A percentile compares a stretch with the other conserved stretches of the same genome.
Evolutionary conservation across 2,888 invertebrate species (phyloP).

Genomic region (Caenorhabditis angaria): DNA sequence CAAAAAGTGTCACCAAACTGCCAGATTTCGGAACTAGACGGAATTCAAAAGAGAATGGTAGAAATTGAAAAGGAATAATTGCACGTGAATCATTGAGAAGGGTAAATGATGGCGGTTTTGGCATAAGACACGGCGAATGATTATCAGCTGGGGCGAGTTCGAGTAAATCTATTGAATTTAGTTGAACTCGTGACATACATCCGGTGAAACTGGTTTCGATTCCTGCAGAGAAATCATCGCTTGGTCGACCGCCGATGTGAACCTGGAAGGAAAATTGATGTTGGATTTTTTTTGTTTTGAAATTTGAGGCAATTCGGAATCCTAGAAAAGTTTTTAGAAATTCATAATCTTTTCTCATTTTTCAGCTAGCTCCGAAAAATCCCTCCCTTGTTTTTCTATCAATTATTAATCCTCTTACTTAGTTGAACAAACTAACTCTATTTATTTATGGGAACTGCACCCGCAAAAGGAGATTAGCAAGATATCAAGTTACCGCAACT

Average conservation of each 20-base stretch:
- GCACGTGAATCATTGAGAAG: slow-evolving; percentile 52
- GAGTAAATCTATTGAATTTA: slow-evolving; percentile 66
- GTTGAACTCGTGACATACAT: slow-evolving; percentile 62
- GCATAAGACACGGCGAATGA: slow-evolving; percentile 41
- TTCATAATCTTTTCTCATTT: no score
- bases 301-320: no score
- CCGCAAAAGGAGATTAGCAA: neutral
- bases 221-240: slow-evolving; percentile 63
- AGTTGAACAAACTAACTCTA: neutral
- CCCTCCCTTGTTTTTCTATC: neutral
- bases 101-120: slow-evolving; percentile 60
- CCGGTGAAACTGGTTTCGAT: slow-evolving; percentile 54
- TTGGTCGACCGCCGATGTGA: slow-evolving; percentile 66
- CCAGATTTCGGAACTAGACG: slow-evolving; percentile 53
- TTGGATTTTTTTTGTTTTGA: no score
- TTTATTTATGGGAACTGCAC: slow-evolving; percentile 7
- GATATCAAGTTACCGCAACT: slow-evolving; percentile 17
- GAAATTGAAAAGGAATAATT: slow-evolving; percentile 66
- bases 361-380: neutral
- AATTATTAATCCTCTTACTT: neutral
- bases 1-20: slow-evolving; percentile 54
- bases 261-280: slow-evolving; percentile 53
- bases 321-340: no score
- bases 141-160: slow-evolving; percentile 56
- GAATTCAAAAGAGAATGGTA: slow-evolving; percentile 70